Percentiles rank a stretch among this genome's conserved stretches.
These are phyloP conservation scores for Zeugodacus cucurbitae DNA, from an alignment of 1,140 invertebrate genomes.

Conservation along the genomic window DNA sequence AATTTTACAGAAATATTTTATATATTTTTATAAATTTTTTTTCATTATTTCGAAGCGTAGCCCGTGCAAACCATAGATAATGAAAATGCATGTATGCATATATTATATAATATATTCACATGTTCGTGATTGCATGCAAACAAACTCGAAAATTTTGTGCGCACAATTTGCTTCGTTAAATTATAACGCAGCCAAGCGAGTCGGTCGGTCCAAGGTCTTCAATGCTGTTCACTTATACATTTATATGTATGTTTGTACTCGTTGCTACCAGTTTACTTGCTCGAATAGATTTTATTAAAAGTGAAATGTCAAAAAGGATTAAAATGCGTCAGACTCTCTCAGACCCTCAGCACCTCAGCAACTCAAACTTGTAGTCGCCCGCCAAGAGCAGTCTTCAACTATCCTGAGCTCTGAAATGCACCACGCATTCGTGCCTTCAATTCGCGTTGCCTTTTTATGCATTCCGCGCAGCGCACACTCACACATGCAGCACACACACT, in stretches of 20 bases:
- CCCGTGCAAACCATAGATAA: no score
- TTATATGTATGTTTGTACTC: background rate
- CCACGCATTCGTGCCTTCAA: background rate
- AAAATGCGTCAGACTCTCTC: background rate
- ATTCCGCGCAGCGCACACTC: background rate
- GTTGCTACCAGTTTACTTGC: background rate
- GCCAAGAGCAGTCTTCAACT: no score
- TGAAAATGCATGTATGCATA: background rate
- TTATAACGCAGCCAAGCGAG: background rate
- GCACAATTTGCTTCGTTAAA: slow-evolving; percentile 31
- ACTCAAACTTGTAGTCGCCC: no score
- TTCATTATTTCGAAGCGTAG: no score
- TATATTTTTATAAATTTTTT: no score
- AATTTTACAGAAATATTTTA: no score
- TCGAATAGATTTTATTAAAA: slow-evolving; percentile 13
- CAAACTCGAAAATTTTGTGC: slow-evolving; percentile 25
- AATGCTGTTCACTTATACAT: background rate
- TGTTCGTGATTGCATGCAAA: background rate
- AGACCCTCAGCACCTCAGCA: no score
- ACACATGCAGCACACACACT: background rate
- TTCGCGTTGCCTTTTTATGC: background rate
- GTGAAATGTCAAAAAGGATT: slow-evolving; percentile 25
- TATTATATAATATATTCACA: background rate
- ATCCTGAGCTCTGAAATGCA: background rate
- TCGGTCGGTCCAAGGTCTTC: background rate